Conservation (phyloP, 2,888 invertebrate genomes). For the Matsumyia berberina region DNA sequence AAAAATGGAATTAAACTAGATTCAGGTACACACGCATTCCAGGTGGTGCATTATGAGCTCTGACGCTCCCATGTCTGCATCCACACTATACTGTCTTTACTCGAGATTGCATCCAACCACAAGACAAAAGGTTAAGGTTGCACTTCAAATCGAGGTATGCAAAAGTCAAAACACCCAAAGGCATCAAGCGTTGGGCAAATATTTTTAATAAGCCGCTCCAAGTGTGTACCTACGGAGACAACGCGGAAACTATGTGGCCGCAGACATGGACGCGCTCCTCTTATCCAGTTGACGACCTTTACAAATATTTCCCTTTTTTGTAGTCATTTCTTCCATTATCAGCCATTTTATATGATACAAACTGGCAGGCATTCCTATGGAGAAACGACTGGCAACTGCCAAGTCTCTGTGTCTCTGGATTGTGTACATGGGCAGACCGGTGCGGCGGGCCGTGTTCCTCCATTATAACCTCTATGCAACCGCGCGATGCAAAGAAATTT, state of each 20-base stretch:
- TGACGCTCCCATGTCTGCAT: constrained; percentile 32
- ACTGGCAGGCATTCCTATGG: constrained; percentile 70
- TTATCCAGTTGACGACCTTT: constrained; percentile 75
- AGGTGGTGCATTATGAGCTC: constrained; percentile 13
- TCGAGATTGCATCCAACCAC: not conserved
- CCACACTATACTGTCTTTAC: constrained; percentile 10
- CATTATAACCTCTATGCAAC: constrained; percentile 51
- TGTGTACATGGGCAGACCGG: constrained; percentile 67
- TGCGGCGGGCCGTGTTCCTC: constrained; percentile 55
- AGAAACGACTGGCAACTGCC: constrained; percentile 62
- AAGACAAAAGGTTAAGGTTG: constrained; percentile 41
- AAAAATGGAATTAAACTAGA: constrained; percentile 47
- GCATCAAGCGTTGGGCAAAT: constrained; percentile 39
- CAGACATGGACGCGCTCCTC: constrained; percentile 60
- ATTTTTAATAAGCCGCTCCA: constrained; percentile 13
- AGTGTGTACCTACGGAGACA: constrained; percentile 33
- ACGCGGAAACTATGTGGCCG: constrained; percentile 66
- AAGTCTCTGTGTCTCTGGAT: constrained; percentile 45
- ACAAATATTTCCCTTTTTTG: constrained; percentile 76
- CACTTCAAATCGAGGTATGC: constrained; percentile 29
- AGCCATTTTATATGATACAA: constrained; percentile 60
- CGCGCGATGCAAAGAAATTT: constrained; percentile 53
- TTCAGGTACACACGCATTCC: constrained; percentile 9
- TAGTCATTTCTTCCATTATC: constrained; percentile 70
- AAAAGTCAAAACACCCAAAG: constrained; percentile 16